These are phyloP conservation scores for Tachina fera DNA, from an alignment of 2,888 invertebrate genomes.

Conservation along the genomic window DNA sequence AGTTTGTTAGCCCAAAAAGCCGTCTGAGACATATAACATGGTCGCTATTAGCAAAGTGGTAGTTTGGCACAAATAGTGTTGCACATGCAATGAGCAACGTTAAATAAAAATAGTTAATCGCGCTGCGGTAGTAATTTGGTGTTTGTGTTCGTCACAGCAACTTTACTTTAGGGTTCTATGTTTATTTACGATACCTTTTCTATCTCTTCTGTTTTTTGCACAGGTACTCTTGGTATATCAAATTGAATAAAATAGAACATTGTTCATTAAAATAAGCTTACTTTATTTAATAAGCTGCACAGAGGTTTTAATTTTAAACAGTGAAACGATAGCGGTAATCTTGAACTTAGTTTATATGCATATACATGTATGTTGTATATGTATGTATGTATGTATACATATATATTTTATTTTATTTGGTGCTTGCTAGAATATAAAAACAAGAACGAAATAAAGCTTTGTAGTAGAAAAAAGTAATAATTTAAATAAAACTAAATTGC, in stretches of 20 bases:
- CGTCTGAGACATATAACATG: slow-evolving; percentile 72
- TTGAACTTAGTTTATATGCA: slow-evolving; percentile 76
- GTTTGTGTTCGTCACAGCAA: slow-evolving; percentile 63
- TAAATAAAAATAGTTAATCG: slow-evolving; percentile 64
- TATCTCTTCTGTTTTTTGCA: slow-evolving; percentile 57
- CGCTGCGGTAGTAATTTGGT: slow-evolving; percentile 68
- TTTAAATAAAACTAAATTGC: slow-evolving; percentile 32
- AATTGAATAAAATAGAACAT: slow-evolving; percentile 79
- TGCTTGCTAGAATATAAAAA: slow-evolving; percentile 72
- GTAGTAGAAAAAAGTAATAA: slow-evolving; percentile 14
- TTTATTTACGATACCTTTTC: slow-evolving; percentile 11
- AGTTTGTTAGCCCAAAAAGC: slow-evolving; percentile 79
- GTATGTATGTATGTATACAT: no score
- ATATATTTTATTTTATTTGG: slow-evolving; percentile 42
- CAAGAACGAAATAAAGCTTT: slow-evolving; percentile 33
- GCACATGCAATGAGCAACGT: slow-evolving; percentile 17
- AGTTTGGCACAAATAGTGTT: slow-evolving; percentile 72
- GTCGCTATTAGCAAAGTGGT: slow-evolving; percentile 71
- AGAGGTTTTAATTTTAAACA: slow-evolving; percentile 67
- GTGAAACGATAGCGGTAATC: slow-evolving; percentile 81
- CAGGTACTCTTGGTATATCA: slow-evolving; percentile 78
- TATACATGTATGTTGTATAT: no score
- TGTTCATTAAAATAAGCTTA: slow-evolving; percentile 80
- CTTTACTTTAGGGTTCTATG: slow-evolving; percentile 56
- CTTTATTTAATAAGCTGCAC: slow-evolving; percentile 49